A percentile compares a stretch with the other conserved stretches of the same genome.
phyloP scores from a whole-genome alignment of 30 jellyfish, hydroid and myxozoan genomes.

The Mastigias papua region DNA sequence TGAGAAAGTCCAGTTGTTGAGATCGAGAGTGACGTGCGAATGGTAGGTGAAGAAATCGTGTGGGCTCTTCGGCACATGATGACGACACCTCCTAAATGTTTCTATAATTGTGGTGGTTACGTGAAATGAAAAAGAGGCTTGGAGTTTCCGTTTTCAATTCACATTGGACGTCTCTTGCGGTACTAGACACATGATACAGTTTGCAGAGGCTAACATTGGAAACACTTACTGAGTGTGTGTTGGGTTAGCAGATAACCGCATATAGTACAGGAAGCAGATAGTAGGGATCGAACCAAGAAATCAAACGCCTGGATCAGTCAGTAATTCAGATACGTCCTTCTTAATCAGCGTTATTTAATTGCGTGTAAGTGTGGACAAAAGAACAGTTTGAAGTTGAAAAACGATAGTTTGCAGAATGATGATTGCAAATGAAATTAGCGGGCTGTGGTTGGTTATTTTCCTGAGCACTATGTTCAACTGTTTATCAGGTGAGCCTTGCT shows the following conservation, averaged over 20 bases:
- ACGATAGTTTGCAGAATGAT: constrained; percentile 60
- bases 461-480: constrained; percentile 38
- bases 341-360: constrained; percentile 44
- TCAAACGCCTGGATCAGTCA: background rate
- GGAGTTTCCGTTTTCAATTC: constrained; percentile 62
- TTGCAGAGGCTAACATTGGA: constrained; percentile 37
- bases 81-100: constrained; percentile 39
- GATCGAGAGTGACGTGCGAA: constrained; percentile 41
- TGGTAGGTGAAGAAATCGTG: constrained; percentile 40
- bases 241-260: constrained; percentile 4
- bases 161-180: constrained; percentile 57
- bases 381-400: constrained; percentile 31
- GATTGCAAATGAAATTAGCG: constrained; percentile 73
- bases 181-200: constrained; percentile 70
- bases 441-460: constrained; percentile 67
- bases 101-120: constrained; percentile 56
- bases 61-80: constrained; percentile 26
- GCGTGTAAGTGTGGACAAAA: constrained; percentile 63
- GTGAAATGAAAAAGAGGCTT: constrained; percentile 61
- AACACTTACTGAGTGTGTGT: constrained; percentile 42
- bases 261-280: background rate
- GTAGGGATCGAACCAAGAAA: background rate
- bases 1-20: constrained; percentile 26
- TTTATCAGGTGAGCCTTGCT: constrained; percentile 48
- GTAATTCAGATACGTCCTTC: background rate